A percentile compares a stretch with the other conserved stretches of the same genome.
These are phyloP conservation scores for Pseudopleuronectes americanus DNA, from an alignment of 2,797 vertebrate species.

Conservation along the genomic window DNA sequence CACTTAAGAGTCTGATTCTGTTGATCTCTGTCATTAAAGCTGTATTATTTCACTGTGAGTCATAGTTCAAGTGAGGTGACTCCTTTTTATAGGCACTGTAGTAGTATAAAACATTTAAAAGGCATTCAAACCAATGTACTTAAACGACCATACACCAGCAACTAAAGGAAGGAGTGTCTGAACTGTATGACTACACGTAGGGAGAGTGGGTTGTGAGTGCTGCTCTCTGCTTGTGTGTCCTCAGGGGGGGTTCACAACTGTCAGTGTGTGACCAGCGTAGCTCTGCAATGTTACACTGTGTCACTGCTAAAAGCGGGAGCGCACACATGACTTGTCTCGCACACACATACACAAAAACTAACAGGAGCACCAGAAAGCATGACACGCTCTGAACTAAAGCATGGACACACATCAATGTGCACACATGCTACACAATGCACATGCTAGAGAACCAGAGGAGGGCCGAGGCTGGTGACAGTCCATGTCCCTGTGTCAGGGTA, in stretches of 20 bases:
- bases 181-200: background rate
- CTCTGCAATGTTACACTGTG: constrained; percentile 42
- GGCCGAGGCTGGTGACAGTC: constrained; percentile 64
- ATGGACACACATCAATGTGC: constrained; percentile 27
- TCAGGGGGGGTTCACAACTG: constrained; percentile 64
- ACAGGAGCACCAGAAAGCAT: constrained; percentile 34
- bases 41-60: background rate
- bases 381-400: constrained; percentile 49
- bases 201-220: constrained; percentile 8
- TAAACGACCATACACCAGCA: background rate
- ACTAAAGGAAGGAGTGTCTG: background rate
- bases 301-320: constrained; percentile 50
- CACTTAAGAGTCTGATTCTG: background rate
- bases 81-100: background rate
- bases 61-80: constrained; percentile 2
- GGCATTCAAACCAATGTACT: no score
- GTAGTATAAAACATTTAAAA: constrained; percentile 5
- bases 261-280: constrained; percentile 64
- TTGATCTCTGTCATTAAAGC: constrained; percentile 9
- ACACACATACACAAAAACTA: constrained; percentile 16
- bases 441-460: constrained; percentile 21
- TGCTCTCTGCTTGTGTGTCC: constrained; percentile 35
- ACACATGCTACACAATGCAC: constrained; percentile 25
- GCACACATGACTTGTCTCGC: constrained; percentile 26
- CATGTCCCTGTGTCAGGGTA: constrained; percentile 64